Conservation (phyloP, 2,888 invertebrate species). For the Coenonympha glycerion region DNA sequence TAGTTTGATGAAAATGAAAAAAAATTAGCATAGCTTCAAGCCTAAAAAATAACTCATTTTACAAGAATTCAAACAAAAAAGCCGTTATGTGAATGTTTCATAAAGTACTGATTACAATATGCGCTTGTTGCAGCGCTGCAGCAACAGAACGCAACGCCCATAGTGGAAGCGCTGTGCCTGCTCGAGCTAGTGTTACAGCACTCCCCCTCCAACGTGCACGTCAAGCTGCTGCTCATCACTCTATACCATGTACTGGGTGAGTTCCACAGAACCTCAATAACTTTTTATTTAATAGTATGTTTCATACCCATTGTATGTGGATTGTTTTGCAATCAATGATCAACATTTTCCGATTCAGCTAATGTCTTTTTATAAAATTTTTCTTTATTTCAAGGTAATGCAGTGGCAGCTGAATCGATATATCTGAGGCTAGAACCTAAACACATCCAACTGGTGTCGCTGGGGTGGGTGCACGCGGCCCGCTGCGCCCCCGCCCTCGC, state of each 20-base stretch:
- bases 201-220: constrained; percentile 92
- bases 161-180: constrained; percentile 80
- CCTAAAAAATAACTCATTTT: too few relatives aligned
- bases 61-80: too few relatives aligned
- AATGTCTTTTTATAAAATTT: too few relatives aligned
- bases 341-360: too few relatives aligned
- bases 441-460: constrained; percentile 93
- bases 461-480: constrained; percentile 89
- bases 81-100: too few relatives aligned
- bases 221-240: constrained; percentile 88
- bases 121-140: constrained; percentile 67
- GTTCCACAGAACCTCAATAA: constrained; percentile 29
- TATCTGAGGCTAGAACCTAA: constrained; percentile 91
- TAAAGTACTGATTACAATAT: too few relatives aligned
- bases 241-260: constrained; percentile 85
- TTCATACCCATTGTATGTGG: too few relatives aligned
- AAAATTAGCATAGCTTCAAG: too few relatives aligned
- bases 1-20: too few relatives aligned
- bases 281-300: not conserved
- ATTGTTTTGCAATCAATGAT: too few relatives aligned
- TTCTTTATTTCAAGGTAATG: too few relatives aligned
- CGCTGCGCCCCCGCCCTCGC: constrained; percentile 84
- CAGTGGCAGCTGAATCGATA: constrained; percentile 82
- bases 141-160: constrained; percentile 70
- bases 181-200: constrained; percentile 83